Evolutionary conservation across 1,140 invertebrate species (phyloP).

Genomic region (Lucilia sericata): DNA sequence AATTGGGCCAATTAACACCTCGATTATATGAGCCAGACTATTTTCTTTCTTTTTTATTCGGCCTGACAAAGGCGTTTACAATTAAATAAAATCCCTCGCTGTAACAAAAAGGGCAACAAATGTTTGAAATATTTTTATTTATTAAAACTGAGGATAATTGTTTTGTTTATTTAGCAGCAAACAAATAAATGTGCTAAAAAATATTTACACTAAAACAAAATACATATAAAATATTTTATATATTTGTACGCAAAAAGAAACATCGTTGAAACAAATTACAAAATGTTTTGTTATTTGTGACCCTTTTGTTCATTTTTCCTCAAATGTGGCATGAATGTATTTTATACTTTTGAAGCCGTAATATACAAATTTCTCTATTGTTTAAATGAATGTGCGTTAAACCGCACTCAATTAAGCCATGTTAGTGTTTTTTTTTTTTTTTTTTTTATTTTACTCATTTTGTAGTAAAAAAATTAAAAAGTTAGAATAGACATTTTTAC

Average conservation of each 20-base stretch:
- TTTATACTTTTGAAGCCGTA: not conserved
- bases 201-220: not conserved
- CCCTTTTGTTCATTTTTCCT: slow-evolving; percentile 13
- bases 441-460: no score
- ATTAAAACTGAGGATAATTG: slow-evolving; percentile 24
- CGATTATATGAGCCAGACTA: not conserved
- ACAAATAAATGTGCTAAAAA: slow-evolving; percentile 10
- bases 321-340: not conserved
- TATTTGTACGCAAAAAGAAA: not conserved
- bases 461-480: not conserved
- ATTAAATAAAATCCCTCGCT: not conserved
- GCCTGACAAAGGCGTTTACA: not conserved
- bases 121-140: slow-evolving; percentile 39
- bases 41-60: not conserved
- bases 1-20: slow-evolving; percentile 39
- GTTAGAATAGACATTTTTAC: not conserved
- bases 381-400: slow-evolving; percentile 30
- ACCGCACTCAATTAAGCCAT: slow-evolving; percentile 37
- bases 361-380: not conserved
- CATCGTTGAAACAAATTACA: not conserved
- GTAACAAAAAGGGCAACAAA: not conserved
- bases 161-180: not conserved
- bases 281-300: slow-evolving; percentile 14
- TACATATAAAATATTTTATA: not conserved
- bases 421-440: not conserved